Conservation (phyloP, 2,888 invertebrate species). For the Tolmerus cingulatus region DNA sequence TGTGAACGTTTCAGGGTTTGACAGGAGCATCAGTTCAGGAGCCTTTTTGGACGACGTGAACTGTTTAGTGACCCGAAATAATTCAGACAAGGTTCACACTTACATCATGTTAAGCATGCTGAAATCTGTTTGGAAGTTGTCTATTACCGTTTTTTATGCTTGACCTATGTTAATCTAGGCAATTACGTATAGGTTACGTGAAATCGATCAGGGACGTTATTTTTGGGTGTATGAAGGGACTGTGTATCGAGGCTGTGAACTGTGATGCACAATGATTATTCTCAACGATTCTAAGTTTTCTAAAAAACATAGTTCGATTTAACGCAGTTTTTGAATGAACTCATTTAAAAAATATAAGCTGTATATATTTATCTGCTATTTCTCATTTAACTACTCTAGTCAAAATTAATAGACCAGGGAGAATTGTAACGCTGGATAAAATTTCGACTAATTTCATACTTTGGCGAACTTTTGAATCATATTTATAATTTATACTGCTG, state of each 20-base stretch:
- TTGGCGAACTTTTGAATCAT: too few relatives aligned
- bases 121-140: neutral
- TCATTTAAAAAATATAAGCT: too few relatives aligned
- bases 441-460: too few relatives aligned
- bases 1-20: neutral
- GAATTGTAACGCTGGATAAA: too few relatives aligned
- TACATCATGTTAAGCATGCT: neutral
- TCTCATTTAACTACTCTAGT: too few relatives aligned
- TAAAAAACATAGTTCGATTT: too few relatives aligned
- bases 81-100: neutral
- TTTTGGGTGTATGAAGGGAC: neutral
- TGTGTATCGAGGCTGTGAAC: neutral
- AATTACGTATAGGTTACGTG: neutral
- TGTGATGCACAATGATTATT: neutral
- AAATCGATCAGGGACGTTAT: neutral
- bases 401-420: too few relatives aligned
- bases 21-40: neutral
- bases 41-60: neutral
- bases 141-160: neutral
- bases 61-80: neutral
- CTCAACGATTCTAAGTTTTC: too few relatives aligned
- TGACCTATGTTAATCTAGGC: neutral
- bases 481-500: too few relatives aligned
- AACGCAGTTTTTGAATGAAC: too few relatives aligned
- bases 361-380: too few relatives aligned